These are phyloP conservation scores for Conchocele bisecta DNA, from an alignment of 2,888 invertebrate genomes.

Conservation along the genomic window DNA sequence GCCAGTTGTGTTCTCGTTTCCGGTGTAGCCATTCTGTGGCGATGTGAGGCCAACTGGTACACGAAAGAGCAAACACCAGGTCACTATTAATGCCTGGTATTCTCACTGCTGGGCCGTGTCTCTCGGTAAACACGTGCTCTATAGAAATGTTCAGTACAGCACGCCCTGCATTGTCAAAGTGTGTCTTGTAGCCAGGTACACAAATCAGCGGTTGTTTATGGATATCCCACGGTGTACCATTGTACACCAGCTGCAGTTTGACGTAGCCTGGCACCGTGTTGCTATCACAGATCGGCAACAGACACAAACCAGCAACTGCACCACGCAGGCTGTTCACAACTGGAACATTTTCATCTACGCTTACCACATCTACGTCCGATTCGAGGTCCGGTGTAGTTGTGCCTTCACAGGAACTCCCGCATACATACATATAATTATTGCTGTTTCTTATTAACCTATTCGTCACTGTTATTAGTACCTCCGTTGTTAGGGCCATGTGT, in stretches of 20 bases:
- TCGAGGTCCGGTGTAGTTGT: background rate
- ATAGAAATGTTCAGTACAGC: background rate
- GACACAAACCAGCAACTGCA: no score
- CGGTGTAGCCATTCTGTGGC: background rate
- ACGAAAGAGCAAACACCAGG: background rate
- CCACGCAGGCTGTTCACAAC: background rate
- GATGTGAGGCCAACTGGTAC: background rate
- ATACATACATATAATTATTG: background rate
- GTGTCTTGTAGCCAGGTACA: background rate
- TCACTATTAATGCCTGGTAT: background rate
- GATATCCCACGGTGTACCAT: background rate
- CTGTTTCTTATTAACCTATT: background rate
- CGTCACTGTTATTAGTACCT: background rate
- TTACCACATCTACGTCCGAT: background rate
- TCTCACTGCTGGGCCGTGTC: background rate
- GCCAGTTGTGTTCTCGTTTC: background rate
- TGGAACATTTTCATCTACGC: background rate
- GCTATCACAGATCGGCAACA: no score
- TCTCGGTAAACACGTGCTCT: no score
- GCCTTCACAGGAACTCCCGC: slow-evolving; percentile 1
- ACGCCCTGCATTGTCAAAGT: background rate
- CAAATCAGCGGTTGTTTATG: background rate
- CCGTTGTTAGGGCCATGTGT: background rate
- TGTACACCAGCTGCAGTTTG: background rate
- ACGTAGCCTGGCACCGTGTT: background rate